A percentile compares a stretch with the other conserved stretches of the same genome.
phyloP scores from a whole-genome alignment of 2,888 invertebrate genomes.

The Merodon equestris region DNA sequence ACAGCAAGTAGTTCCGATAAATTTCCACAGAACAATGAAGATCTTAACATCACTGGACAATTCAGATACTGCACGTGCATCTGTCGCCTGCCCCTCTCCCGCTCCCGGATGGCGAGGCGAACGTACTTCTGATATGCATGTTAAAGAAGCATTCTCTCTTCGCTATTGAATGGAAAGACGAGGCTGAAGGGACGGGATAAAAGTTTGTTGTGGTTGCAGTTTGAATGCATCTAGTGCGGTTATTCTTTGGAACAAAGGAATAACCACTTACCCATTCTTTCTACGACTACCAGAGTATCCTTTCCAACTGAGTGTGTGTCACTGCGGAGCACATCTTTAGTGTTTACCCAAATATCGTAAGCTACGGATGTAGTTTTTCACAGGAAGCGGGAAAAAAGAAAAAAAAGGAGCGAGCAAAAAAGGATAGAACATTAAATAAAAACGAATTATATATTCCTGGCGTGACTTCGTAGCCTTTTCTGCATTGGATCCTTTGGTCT shows the following conservation, averaged over 20 bases:
- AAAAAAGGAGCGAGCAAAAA: neutral
- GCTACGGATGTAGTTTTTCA: slow-evolving; percentile 21
- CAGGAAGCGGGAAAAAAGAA: no score
- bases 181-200: slow-evolving; percentile 9
- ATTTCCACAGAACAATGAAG: no score
- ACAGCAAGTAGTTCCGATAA: no score
- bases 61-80: no score
- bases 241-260: slow-evolving; percentile 41
- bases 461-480: slow-evolving; percentile 59
- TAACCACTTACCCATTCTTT: neutral
- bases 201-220: slow-evolving; percentile 41
- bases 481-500: slow-evolving; percentile 42
- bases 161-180: no score
- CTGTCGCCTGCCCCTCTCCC: no score
- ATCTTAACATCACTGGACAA: no score
- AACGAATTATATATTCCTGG: slow-evolving; percentile 59
- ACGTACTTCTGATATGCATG: slow-evolving; percentile 38
- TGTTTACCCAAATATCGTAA: slow-evolving; percentile 53
- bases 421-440: slow-evolving; percentile 53
- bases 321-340: slow-evolving; percentile 26
- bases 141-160: slow-evolving; percentile 22
- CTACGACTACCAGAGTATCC: slow-evolving; percentile 2
- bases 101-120: no score
- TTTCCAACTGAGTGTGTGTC: neutral
- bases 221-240: slow-evolving; percentile 49